Evolutionary conservation across 2,797 vertebrate species (phyloP), one percentile per base, ranked within the genome.

Genomic region (Borostomias antarcticus): DNA sequence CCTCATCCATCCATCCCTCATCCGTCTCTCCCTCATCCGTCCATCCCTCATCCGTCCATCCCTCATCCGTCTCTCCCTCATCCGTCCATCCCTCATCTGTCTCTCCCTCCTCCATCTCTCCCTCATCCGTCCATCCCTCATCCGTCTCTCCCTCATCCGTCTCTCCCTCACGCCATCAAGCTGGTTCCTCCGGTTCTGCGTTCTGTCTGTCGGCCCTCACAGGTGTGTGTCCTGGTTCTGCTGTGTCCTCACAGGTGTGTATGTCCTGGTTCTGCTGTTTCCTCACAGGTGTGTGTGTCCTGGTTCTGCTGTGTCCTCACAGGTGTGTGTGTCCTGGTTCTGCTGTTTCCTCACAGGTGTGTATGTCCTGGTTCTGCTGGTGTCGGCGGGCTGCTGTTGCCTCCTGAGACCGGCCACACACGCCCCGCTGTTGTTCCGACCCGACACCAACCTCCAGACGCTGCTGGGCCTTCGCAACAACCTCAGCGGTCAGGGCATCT

Each of bases 391-490:
- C 56, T 98, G 94, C 52, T 97, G 95, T 62, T 94, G 94, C 80
- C 93, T 94, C 69, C 93, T 99, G 66, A 93, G 91, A 13, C 96
- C 97, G 0, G 96, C 96, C 32, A 97, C 97, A 82, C 95, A 94
- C 1, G 95, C 96, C 5, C 98, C 97, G 0, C 89, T 98, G 17
- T 91, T 98, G n/a, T 99, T 99, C 85, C 91, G 95, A 50, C 94
- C 90, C 0, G 94, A 98, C 76, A 98, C 97, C 13, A 99, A 99
- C 91, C 96, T 99, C 69, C 97, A 99, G 89, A 93, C 93, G 69
- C 91, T 99, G 4, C 89, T 99, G 74, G 95, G 95, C 75, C 93
- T 99, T 58, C 96, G 96, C 72, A 96, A 95, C 90, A 99, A 99
- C 90, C 92, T 99, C 73, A 99, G 97, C 0, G 94, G 96, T 0